Conservation (phyloP, 2,797 vertebrate genomes). For the Esox masquinongy region DNA sequence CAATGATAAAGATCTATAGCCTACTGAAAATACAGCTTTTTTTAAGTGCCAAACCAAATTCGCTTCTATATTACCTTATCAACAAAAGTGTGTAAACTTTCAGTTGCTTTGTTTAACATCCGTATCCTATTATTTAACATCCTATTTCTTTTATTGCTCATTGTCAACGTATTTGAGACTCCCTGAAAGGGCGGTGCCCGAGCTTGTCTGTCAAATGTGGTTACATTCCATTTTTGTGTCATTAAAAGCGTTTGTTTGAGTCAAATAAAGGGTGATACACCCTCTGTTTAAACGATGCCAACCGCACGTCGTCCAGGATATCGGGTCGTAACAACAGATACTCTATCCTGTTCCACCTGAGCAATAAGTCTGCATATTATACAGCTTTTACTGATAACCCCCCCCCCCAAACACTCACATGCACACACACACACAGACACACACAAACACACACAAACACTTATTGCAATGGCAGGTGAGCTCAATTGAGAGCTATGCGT, state of each 20-base stretch:
- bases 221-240: slow-evolving; percentile 63
- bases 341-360: slow-evolving; percentile 70
- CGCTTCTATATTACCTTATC: slow-evolving; percentile 47
- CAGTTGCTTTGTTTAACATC: slow-evolving; percentile 67
- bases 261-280: slow-evolving; percentile 67
- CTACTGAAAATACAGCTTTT: slow-evolving; percentile 52
- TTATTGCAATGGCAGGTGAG: slow-evolving; percentile 52
- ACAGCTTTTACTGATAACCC: slow-evolving; percentile 57
- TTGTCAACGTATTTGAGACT: slow-evolving; percentile 63
- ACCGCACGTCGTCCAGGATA: slow-evolving; percentile 68
- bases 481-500: slow-evolving; percentile 39
- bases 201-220: slow-evolving; percentile 57
- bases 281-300: slow-evolving; percentile 69
- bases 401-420: neutral
- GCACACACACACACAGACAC: too few relatives aligned
- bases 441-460: slow-evolving; percentile 18
- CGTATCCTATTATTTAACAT: slow-evolving; percentile 70
- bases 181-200: slow-evolving; percentile 59
- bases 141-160: slow-evolving; percentile 71
- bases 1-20: slow-evolving; percentile 48
- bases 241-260: slow-evolving; percentile 71
- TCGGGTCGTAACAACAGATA: slow-evolving; percentile 57
- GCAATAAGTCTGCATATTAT: slow-evolving; percentile 41
- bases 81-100: slow-evolving; percentile 58
- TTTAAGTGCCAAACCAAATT: slow-evolving; percentile 16